phyloP scores from a whole-genome alignment of 1,140 invertebrate genomes.

The Ips typographus region DNA sequence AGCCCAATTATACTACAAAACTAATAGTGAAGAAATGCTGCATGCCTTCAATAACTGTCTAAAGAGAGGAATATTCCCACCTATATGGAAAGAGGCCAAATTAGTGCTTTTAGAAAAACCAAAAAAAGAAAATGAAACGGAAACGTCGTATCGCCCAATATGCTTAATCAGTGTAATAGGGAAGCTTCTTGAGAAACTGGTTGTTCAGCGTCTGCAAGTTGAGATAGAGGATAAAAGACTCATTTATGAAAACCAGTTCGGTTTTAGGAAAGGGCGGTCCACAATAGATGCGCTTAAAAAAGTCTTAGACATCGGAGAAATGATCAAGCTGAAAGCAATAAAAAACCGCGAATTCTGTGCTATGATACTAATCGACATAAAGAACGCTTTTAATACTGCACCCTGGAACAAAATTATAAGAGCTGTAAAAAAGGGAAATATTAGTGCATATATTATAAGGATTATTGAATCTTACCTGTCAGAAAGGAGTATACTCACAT shows the following conservation, averaged over 20 bases:
- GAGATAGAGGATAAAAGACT: slow-evolving; percentile 11
- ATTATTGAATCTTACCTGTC: no score
- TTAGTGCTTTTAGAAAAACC: slow-evolving; percentile 43
- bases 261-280: no score
- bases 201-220: slow-evolving; percentile 39
- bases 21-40: background rate
- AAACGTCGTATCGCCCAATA: slow-evolving; percentile 49
- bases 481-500: no score
- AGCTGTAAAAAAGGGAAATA: no score
- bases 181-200: slow-evolving; percentile 50
- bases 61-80: background rate
- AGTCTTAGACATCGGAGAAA: no score
- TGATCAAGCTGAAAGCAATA: no score
- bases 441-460: no score
- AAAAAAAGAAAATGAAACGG: slow-evolving; percentile 38
- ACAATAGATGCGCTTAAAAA: no score
- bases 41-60: background rate
- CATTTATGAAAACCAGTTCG: background rate
- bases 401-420: no score
- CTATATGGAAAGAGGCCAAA: background rate
- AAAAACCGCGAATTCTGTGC: no score
- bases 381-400: no score
- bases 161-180: slow-evolving; percentile 51
- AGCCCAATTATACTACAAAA: background rate
- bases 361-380: no score